A percentile compares a stretch with the other conserved stretches of the same genome.
These are phyloP conservation scores for Tamandua tetradactyla DNA, from an alignment of 2,797 vertebrate species.

Conservation along the genomic window DNA sequence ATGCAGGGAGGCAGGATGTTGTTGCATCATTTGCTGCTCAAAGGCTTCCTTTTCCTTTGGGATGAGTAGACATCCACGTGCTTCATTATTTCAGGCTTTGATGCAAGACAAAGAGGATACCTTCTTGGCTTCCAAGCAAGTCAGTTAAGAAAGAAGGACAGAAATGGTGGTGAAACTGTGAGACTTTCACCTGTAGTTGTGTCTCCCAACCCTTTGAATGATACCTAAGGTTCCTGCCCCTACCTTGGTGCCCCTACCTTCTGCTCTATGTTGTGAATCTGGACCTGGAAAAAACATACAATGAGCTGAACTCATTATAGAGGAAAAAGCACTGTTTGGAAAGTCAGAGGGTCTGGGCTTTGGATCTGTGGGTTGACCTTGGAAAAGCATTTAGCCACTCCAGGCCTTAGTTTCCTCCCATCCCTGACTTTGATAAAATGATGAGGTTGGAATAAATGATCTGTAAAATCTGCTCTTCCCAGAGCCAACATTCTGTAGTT, in stretches of 20 bases:
- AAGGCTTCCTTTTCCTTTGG: neutral
- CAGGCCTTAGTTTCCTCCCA: neutral
- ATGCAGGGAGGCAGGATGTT: neutral
- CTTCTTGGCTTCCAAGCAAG: neutral
- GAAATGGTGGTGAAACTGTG: fast-evolving
- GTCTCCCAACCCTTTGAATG: neutral
- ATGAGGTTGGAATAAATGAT: neutral
- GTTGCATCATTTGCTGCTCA: neutral
- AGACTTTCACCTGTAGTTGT: neutral
- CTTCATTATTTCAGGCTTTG: neutral
- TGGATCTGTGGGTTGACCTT: neutral
- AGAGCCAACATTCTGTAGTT: neutral
- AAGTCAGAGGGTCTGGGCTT: neutral
- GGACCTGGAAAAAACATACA: neutral
- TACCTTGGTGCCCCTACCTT: neutral
- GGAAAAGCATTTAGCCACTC: neutral
- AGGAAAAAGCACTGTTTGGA: neutral
- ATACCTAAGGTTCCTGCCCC: neutral
- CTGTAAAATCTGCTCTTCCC: neutral
- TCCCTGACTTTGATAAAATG: neutral
- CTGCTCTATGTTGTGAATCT: neutral
- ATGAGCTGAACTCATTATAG: neutral
- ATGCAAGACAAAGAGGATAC: neutral
- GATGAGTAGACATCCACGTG: neutral
- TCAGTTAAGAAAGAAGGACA: neutral